Base-by-base conservation (phyloP, 2,113 vertebrate genomes). In the Pagrus major region DNA sequence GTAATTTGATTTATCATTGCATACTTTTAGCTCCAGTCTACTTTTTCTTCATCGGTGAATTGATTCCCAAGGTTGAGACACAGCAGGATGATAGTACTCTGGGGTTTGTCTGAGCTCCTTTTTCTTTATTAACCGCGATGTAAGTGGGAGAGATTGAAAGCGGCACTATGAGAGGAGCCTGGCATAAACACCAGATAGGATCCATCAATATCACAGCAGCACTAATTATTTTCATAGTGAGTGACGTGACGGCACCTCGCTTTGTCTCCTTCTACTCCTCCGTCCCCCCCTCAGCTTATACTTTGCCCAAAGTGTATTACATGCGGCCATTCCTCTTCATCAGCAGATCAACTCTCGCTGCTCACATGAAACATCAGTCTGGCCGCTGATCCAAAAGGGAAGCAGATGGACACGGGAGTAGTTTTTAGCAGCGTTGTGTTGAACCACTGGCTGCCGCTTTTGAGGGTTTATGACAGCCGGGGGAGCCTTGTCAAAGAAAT, bases 1-100 rank as follows among this genome's bases (percentile, higher is more conserved):
- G 81, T 88, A 85, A 89, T 91, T 89, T 85, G 83, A 92, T 92
- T 93, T 86, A 88, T 90, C 88, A 85, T 80, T 37, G 61, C 82
- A 69, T 72, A 84, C 83, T 85, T 86, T 79, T 71, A 86, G 74
- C 78, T 31, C 18, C 64, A 80, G 58, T 85, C 44, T 58, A 66
- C 66, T 84, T 89, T 91, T 84, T 87, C 78, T 86, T 85, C 74
- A 80, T 70, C 61, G 64, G 42, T 80, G 61, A 86, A 91, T 91
- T 89, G 89, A 90, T 90, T 90, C 66, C 68, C 67, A 63, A 81
- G 77, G 78, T 81, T 89, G 55, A 81, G 77, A 76, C 71, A 70
- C 54, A 69, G 74, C 76, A 31, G 46, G 39, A 25, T 82, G 76
- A 86, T 87, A 27, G 80, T 80, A 78, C 84, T 78, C 49, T 42